Evolutionary conservation across 2,797 vertebrate genomes (phyloP).

Genomic region (Clarias platycephalus): DNA sequence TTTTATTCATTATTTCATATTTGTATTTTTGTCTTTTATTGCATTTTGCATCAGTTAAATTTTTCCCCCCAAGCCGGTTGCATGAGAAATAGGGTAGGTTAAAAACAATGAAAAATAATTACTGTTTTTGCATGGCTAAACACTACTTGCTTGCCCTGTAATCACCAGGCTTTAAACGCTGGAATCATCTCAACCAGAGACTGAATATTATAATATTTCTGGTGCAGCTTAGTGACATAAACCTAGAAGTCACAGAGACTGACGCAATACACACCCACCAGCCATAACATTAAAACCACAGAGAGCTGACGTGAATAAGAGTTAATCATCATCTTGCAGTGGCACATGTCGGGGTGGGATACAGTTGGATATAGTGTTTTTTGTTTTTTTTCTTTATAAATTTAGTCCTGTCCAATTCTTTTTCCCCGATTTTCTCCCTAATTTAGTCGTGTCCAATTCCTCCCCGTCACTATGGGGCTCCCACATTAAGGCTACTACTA

Average conservation of each 20-base stretch:
- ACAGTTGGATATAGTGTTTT: too few relatives aligned
- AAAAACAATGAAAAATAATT: slow-evolving; percentile 22
- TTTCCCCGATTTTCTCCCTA: too few relatives aligned
- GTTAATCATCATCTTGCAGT: too few relatives aligned
- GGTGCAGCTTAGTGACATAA: neutral
- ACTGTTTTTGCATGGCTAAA: neutral
- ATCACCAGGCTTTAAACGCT: slow-evolving; percentile 10
- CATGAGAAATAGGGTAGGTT: neutral
- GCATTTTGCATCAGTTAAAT: neutral
- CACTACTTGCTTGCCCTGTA: slow-evolving; percentile 18
- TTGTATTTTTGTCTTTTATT: neutral
- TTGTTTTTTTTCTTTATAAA: too few relatives aligned
- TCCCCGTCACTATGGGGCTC: too few relatives aligned
- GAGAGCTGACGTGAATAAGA: too few relatives aligned
- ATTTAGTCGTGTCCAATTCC: too few relatives aligned
- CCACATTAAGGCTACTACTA: too few relatives aligned
- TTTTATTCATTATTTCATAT: neutral
- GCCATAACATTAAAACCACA: neutral
- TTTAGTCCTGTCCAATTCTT: too few relatives aligned
- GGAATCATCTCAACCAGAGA: neutral
- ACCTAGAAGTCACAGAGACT: neutral
- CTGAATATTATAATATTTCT: slow-evolving; percentile 15
- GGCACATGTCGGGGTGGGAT: too few relatives aligned
- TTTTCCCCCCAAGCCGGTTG: neutral
- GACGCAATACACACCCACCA: neutral